A percentile compares a stretch with the other conserved stretches of the same genome.
These are phyloP conservation scores for Magallana gigas DNA, from an alignment of 1,140 invertebrate species.

Conservation along the genomic window DNA sequence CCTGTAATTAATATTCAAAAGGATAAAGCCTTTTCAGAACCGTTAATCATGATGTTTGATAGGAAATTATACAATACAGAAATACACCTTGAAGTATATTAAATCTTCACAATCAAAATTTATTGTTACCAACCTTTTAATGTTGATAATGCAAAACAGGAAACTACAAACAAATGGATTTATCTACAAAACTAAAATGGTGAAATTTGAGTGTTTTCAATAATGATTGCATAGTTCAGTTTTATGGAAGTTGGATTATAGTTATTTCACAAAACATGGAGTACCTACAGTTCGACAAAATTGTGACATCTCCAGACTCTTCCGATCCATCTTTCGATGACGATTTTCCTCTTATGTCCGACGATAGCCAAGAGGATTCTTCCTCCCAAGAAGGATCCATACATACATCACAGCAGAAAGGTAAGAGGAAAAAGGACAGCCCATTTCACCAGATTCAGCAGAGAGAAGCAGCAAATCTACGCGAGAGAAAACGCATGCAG, in stretches of 20 bases:
- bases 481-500: slow-evolving; percentile 78
- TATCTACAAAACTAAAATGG: background rate
- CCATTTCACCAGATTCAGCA: slow-evolving; percentile 62
- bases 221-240: background rate
- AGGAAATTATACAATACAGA: background rate
- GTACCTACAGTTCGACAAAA: slow-evolving; percentile 1
- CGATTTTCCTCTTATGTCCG: background rate
- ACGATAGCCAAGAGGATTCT: background rate
- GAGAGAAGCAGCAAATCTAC: slow-evolving; percentile 76
- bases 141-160: background rate
- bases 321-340: background rate
- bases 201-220: no score
- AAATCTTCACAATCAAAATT: background rate
- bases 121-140: background rate
- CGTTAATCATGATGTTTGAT: background rate
- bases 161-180: background rate
- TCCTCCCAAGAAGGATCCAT: background rate
- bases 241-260: background rate
- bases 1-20: slow-evolving; percentile 35
- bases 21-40: background rate
- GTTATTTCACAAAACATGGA: background rate
- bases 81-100: background rate
- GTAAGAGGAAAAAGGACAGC: background rate
- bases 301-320: background rate
- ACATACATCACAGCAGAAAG: background rate